Conservation (phyloP, 2,888 invertebrate species). For the Heliconius ismenius region DNA sequence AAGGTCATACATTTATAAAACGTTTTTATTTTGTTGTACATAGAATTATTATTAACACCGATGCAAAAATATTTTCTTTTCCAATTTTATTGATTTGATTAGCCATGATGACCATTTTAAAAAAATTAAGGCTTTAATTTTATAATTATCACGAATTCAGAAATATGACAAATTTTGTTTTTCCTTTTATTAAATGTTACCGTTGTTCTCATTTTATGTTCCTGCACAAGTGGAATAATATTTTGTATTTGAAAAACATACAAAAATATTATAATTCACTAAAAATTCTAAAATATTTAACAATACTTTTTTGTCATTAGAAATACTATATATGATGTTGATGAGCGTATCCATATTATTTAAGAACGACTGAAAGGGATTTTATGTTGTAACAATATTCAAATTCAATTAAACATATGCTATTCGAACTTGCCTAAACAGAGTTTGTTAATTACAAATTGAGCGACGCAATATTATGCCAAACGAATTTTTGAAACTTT, state of each 20-base stretch:
- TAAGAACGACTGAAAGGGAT: neutral
- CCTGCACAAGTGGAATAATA: constrained; percentile 19
- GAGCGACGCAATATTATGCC: constrained; percentile 68
- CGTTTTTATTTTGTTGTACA: constrained; percentile 67
- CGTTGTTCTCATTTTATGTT: constrained; percentile 25
- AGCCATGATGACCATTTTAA: constrained; percentile 35
- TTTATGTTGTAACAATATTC: neutral
- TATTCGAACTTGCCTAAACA: constrained; percentile 38
- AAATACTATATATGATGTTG: neutral
- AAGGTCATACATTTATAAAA: constrained; percentile 43
- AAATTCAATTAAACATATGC: constrained; percentile 8
- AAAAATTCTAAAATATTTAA: constrained; percentile 34
- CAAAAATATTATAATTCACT: constrained; percentile 28
- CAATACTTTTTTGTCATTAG: constrained; percentile 33
- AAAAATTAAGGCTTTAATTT: constrained; percentile 37
- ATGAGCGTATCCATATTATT: neutral
- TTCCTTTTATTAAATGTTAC: constrained; percentile 28
- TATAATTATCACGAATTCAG: constrained; percentile 41
- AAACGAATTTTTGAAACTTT: constrained; percentile 53
- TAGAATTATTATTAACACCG: constrained; percentile 66
- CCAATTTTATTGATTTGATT: constrained; percentile 47
- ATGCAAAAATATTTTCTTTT: constrained; percentile 71
- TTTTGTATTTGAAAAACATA: constrained; percentile 13
- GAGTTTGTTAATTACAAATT: constrained; percentile 63
- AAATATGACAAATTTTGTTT: constrained; percentile 31